Evolutionary conservation across 2,113 vertebrate genomes (phyloP), one percentile per base, ranked within the genome.

Genomic region (Paradoxurus hermaphroditus): DNA sequence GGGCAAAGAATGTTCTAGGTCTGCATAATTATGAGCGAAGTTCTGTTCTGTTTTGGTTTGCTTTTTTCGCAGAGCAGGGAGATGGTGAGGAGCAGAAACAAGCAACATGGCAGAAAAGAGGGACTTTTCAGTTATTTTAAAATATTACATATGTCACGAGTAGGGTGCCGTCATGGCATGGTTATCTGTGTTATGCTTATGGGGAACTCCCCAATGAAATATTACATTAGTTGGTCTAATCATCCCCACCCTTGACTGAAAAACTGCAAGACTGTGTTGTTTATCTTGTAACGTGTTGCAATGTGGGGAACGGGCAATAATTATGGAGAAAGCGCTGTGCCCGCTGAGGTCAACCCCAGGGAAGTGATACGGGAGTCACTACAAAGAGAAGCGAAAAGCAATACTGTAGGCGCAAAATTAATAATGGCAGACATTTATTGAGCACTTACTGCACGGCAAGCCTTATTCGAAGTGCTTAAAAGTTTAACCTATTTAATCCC

Each of bases 381-480:
- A 29, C 25, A 19, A 14, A 53, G 49, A 18, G 34, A 29, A 79
- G 7, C 15, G 27, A 34, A n/a, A 95, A 67, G 34, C 31, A 91
- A 68, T 34, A 73, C 31, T 51, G 27, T 23, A 65, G 68, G 79
- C 83, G n/a, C 36, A 34, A 79, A 49, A 41, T 13, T 9, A 70
- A 3, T 0, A 36, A 13, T 5, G 0, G 4, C 9, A 16, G 21
- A 19, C 1, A 3, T 13, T 49, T 21, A 12, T 0, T 23, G n/a
- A 86, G 21, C 18, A 8, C 11, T 39, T 19, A 25, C 18, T 14
- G 3, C 3, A 0, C 4, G 41, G 41, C 2, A 31, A 90, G 34
- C 2, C 75, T 70, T 49, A 16, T 21, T 70, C 4, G 1, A 95
- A 36, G 34, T 41, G 18, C 53, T 91, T 51, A 49, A 15, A 77